Evolutionary conservation across 2,113 vertebrate species (phyloP), one percentile per base, ranked within the genome.

Genomic region (Sisor rabdophorus): DNA sequence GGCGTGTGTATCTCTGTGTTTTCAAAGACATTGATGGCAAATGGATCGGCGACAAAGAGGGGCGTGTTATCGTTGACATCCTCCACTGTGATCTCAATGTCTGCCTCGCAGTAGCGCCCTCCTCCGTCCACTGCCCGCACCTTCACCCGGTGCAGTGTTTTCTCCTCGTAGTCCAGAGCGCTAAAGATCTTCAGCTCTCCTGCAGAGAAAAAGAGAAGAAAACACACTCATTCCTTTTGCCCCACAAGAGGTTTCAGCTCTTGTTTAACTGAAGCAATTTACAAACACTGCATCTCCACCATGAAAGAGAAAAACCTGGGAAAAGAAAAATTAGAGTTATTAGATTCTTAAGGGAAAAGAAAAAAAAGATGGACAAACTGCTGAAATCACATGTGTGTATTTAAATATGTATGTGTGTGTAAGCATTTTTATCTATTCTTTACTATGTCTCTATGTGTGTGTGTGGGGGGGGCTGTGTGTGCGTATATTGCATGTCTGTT

Each of bases 41-140:
- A 94, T 1, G 92, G 90, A 71, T 98, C 94, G 5, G 92, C 87
- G 6, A 92, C 88, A 83, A 98, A 99, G 75, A 93, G 93, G 0
- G 97, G 97, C 0, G 89, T 87, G 11, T 98, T 98, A 87, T 99
- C 97, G 56, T 99, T 99, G 79, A 95, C 88, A 30, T 99, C 97
- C 73, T 95, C 95, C 63, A 99, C 84, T 0, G 84, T 84, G 61
- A 99, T 88, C 88, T 93, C 88, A 54, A 99, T 17, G 53, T 85
- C 86, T 0, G 93, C 90, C 76, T 96, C 91, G 70, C 97, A 99
- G 89, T 89, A 96, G 7, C 92, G 91, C 0, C 96, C 95, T 30
- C 96, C 97, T 79, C 95, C 95, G 22, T 98, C 97, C 44, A 94
- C 86, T 6, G 96, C 97, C 72, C 92, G 93, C 81, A 96, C 85